Evolutionary conservation across 2,888 invertebrate genomes (phyloP).

Genomic region (Apamea crenata): DNA sequence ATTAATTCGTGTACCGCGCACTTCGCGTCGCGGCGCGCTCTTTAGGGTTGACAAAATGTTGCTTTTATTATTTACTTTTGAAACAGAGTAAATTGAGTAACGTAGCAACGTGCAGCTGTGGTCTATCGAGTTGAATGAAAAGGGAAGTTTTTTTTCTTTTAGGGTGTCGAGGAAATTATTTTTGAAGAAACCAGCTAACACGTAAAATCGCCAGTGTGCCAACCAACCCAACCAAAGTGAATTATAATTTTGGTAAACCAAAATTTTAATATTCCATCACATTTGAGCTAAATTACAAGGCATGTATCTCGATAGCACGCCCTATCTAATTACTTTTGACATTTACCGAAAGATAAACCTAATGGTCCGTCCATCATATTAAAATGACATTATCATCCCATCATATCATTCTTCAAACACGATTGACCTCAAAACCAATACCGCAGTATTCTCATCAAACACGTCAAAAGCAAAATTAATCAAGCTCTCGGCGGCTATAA

Average conservation of each 20-base stretch:
- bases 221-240: neutral
- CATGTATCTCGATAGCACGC: neutral
- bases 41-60: slow-evolving; percentile 41
- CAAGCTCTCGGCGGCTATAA: slow-evolving; percentile 58
- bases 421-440: slow-evolving; percentile 49
- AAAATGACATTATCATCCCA: slow-evolving; percentile 34
- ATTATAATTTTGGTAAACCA: neutral
- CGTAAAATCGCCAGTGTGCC: neutral
- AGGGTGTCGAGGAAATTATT: neutral
- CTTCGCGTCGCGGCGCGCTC: slow-evolving; percentile 33
- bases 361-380: slow-evolving; percentile 34
- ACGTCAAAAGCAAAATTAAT: slow-evolving; percentile 66
- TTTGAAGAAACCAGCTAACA: neutral
- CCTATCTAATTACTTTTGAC: slow-evolving; percentile 31
- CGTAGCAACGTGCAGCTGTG: slow-evolving; percentile 16
- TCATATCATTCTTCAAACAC: slow-evolving; percentile 43
- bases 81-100: neutral
- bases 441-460: slow-evolving; percentile 52
- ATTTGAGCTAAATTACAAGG: slow-evolving; percentile 5
- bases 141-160: neutral
- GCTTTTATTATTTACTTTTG: neutral
- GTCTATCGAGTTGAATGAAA: slow-evolving; percentile 1
- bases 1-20: slow-evolving; percentile 72
- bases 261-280: neutral
- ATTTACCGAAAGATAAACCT: slow-evolving; percentile 30